These are phyloP conservation scores for Ferrisia virgata DNA, from an alignment of 2,888 invertebrate genomes.

Conservation along the genomic window DNA sequence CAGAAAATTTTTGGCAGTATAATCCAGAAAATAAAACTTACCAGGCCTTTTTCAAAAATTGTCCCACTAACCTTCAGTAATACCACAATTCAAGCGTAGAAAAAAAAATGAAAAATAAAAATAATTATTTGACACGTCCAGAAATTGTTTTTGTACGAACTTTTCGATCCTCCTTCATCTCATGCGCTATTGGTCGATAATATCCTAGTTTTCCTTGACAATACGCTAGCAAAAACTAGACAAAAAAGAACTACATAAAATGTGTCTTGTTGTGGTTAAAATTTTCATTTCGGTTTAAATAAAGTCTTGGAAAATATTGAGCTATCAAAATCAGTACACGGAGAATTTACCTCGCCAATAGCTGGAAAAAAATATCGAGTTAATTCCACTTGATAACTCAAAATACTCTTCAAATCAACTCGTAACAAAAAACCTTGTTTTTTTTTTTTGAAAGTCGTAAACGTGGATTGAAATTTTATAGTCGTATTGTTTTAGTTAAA, in stretches of 20 bases:
- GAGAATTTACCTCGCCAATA: not conserved
- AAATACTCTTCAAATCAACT: conserved; percentile 2
- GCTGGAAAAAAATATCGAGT: not conserved
- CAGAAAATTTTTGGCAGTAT: too few relatives aligned
- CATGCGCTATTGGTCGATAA: too few relatives aligned
- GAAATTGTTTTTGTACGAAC: too few relatives aligned
- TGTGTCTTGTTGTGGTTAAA: not conserved
- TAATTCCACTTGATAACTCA: conserved; percentile 11
- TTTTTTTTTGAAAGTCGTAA: not conserved
- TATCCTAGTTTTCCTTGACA: too few relatives aligned
- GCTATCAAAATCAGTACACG: not conserved
- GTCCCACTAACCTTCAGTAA: too few relatives aligned
- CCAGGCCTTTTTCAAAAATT: too few relatives aligned
- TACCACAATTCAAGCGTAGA: too few relatives aligned
- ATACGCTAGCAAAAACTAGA: not conserved
- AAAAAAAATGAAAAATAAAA: too few relatives aligned
- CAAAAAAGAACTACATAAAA: not conserved
- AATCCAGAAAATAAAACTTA: too few relatives aligned
- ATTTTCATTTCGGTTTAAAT: not conserved
- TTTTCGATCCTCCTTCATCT: too few relatives aligned
- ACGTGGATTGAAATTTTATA: conserved; percentile 20
- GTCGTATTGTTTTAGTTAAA: conserved; percentile 12
- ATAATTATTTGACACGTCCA: too few relatives aligned
- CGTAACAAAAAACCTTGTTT: not conserved
- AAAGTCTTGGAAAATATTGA: not conserved